phyloP scores from a whole-genome alignment of 1,140 invertebrate genomes.

The Argopecten irradians region DNA sequence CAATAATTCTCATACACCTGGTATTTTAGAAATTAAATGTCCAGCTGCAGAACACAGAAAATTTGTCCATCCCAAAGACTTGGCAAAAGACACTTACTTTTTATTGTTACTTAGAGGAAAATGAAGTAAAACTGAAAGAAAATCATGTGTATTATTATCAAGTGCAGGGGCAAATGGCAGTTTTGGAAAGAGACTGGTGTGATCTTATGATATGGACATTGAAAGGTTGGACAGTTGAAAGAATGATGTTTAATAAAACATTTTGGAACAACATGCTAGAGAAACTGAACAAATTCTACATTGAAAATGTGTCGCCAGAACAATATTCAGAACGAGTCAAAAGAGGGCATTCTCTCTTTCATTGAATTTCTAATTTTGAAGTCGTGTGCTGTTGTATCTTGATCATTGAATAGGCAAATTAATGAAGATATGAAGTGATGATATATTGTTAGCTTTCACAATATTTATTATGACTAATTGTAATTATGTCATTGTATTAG shows the following conservation, averaged over 20 bases:
- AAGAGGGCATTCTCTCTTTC: not conserved
- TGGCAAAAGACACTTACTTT: not conserved
- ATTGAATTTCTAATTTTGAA: too few relatives aligned
- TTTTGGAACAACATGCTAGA: constrained; percentile 3
- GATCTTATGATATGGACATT: constrained; percentile 1
- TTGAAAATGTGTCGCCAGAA: not conserved
- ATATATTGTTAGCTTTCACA: too few relatives aligned
- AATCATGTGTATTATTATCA: not conserved
- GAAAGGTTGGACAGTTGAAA: not conserved
- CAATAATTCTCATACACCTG: not conserved
- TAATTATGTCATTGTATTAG: too few relatives aligned
- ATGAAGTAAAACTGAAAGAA: not conserved
- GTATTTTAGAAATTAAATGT: not conserved
- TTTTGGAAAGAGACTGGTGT: not conserved
- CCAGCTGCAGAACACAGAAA: not conserved
- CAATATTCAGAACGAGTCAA: too few relatives aligned
- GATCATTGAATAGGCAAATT: too few relatives aligned
- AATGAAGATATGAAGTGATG: too few relatives aligned
- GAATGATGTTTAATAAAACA: constrained; percentile 21
- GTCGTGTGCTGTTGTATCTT: too few relatives aligned
- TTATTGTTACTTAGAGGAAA: not conserved
- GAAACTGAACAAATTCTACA: constrained; percentile 14
- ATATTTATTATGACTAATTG: too few relatives aligned
- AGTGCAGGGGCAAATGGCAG: not conserved
- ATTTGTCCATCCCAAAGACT: not conserved